Evolutionary conservation across 2,888 invertebrate genomes (phyloP).

Genomic region (Melieria omissa): DNA sequence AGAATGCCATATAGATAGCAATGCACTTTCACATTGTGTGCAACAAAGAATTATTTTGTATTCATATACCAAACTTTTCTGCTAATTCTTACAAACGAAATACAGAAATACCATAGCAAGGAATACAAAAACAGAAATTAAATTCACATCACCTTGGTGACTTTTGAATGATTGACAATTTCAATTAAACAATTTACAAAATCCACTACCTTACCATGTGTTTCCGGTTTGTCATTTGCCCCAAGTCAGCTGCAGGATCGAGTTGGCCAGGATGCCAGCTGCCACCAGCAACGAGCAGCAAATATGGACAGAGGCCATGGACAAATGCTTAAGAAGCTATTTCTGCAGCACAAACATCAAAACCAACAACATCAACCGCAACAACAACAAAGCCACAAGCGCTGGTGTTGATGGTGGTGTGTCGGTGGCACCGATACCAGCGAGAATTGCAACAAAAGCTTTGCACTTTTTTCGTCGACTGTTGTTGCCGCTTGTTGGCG

Average conservation of each 20-base stretch:
- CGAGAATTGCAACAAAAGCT: neutral
- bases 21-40: too few species aligned
- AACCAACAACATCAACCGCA: neutral
- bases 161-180: neutral
- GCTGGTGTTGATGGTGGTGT: neutral
- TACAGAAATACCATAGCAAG: too few species aligned
- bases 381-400: neutral
- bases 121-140: too few species aligned
- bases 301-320: neutral
- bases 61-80: too few species aligned
- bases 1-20: too few species aligned
- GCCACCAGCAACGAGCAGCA: conserved; percentile 10
- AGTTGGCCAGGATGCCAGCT: conserved; percentile 3
- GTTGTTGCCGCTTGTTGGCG: neutral
- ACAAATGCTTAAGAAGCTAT: neutral
- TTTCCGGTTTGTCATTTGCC: too few species aligned
- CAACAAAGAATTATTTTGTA: too few species aligned
- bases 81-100: too few species aligned
- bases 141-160: too few species aligned
- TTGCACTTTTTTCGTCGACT: neutral
- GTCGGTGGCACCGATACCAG: neutral
- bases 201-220: conserved; percentile 14
- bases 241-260: too few species aligned
- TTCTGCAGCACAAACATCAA: too few species aligned
- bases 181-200: conserved; percentile 31